Conservation (phyloP, 2,113 vertebrate genomes). For the Rhodinocichla rosea region DNA sequence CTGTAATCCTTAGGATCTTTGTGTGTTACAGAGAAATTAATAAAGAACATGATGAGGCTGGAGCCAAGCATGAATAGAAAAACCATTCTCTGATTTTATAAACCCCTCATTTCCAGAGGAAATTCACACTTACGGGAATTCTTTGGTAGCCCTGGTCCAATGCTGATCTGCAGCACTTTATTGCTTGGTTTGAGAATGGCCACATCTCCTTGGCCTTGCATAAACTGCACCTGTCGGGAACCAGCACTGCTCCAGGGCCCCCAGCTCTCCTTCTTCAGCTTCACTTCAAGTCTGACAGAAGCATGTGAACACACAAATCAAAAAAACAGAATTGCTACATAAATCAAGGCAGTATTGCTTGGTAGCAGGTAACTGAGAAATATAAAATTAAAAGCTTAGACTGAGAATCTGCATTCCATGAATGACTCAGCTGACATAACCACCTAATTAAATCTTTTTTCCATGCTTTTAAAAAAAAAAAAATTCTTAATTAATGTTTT, state of each 20-base stretch:
- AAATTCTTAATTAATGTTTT: not conserved
- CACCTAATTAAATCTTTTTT: not conserved
- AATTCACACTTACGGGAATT: slow-evolving; percentile 88
- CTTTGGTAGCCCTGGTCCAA: slow-evolving; percentile 91
- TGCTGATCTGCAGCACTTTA: slow-evolving; percentile 96
- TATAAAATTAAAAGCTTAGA: not conserved
- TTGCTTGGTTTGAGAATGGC: slow-evolving; percentile 87
- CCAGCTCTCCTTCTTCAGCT: slow-evolving; percentile 97
- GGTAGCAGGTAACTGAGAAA: not conserved
- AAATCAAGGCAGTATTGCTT: not conserved
- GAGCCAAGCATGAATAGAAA: not conserved
- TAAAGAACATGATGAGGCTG: not conserved
- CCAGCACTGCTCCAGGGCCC: slow-evolving; percentile 90
- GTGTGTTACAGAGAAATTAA: not conserved
- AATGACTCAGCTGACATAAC: not conserved
- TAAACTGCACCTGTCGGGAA: slow-evolving; percentile 89
- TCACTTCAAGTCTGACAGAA: slow-evolving; percentile 87
- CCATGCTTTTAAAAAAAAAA: not conserved
- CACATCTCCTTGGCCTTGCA: slow-evolving; percentile 85
- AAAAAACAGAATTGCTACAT: not conserved
- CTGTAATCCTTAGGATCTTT: not conserved
- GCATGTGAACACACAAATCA: not conserved
- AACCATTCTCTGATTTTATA: not conserved
- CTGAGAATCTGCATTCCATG: not conserved
- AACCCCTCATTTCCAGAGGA: not conserved